Evolutionary conservation across 2,888 invertebrate genomes (phyloP).

Genomic region (Ommatoiulus sabulosus): DNA sequence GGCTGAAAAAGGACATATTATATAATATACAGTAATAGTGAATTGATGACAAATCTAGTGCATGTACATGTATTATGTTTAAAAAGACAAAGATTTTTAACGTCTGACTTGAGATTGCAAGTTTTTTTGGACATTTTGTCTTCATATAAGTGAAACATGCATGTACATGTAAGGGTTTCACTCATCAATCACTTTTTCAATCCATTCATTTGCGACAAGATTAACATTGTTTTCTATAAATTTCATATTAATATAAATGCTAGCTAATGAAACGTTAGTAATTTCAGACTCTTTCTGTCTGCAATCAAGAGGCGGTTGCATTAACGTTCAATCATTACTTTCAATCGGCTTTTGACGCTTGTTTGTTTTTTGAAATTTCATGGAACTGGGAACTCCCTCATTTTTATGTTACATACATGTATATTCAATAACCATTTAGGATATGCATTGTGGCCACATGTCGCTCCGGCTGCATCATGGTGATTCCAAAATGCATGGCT

Average conservation of each 20-base stretch:
- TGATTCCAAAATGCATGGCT: too few species aligned
- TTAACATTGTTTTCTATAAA: background rate
- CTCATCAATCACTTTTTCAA: background rate
- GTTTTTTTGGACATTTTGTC: too few species aligned
- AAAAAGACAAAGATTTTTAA: too few species aligned
- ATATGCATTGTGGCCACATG: slow-evolving; percentile 17
- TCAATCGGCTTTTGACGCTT: background rate
- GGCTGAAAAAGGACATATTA: too few species aligned
- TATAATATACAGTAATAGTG: too few species aligned
- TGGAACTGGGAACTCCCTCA: background rate
- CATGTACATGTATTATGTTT: too few species aligned
- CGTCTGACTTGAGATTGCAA: too few species aligned
- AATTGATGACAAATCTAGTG: too few species aligned
- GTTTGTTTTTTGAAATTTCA: background rate
- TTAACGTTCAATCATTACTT: background rate
- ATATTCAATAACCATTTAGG: slow-evolving; percentile 4
- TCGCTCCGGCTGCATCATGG: too few species aligned
- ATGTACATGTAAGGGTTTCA: too few species aligned
- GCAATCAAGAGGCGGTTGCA: background rate
- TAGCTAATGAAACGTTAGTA: background rate
- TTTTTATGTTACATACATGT: background rate
- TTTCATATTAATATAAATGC: background rate
- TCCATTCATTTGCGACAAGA: background rate
- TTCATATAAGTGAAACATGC: too few species aligned
- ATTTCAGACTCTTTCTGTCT: background rate